Evolutionary conservation across 2,888 invertebrate genomes (phyloP).

Genomic region (Philopedon plagiatum): DNA sequence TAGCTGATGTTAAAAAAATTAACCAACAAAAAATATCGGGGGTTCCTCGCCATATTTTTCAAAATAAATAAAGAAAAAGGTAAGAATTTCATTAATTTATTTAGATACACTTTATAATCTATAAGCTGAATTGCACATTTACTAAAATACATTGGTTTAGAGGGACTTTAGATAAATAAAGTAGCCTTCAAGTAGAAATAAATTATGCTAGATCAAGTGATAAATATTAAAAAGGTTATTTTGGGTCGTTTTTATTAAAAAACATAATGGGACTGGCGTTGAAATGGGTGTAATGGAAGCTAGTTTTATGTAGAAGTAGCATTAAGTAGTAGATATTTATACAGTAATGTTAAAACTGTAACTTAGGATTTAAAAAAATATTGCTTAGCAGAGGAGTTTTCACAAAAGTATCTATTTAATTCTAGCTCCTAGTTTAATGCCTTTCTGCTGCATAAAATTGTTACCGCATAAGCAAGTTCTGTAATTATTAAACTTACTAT

Average conservation of each 20-base stretch:
- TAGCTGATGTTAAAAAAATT: neutral
- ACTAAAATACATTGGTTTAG: constrained; percentile 11
- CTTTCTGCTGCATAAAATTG: too few relatives aligned
- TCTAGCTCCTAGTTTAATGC: too few relatives aligned
- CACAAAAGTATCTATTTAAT: too few relatives aligned
- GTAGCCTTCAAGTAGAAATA: neutral
- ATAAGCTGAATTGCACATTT: neutral
- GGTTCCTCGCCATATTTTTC: neutral
- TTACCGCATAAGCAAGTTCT: too few relatives aligned
- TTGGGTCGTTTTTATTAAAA: constrained; percentile 6
- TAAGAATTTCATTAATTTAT: constrained; percentile 1
- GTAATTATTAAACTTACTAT: too few relatives aligned
- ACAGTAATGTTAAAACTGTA: too few relatives aligned
- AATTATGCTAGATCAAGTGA: constrained; percentile 3
- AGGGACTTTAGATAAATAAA: neutral
- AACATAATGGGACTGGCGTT: neutral
- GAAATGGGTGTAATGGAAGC: neutral
- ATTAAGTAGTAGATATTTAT: neutral
- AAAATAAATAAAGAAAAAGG: constrained; percentile 8
- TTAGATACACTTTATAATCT: neutral
- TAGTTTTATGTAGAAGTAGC: neutral
- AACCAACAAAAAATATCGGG: neutral
- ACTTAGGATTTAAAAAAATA: too few relatives aligned
- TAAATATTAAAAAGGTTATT: constrained; percentile 14
- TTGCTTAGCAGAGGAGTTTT: too few relatives aligned